phyloP scores from a whole-genome alignment of 2,113 vertebrate species.

The Nibea albiflora region DNA sequence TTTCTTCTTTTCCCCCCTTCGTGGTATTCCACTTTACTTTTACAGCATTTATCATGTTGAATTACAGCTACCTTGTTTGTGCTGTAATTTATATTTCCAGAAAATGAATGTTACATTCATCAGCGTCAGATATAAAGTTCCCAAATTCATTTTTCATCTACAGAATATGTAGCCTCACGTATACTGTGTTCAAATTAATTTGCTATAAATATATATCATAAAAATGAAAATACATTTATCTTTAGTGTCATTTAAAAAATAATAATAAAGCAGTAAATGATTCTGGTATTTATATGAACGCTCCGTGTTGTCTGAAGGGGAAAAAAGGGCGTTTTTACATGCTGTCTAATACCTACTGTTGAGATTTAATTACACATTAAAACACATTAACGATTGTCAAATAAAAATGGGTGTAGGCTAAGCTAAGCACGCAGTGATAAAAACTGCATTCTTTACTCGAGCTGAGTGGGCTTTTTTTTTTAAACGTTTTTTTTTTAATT shows the following conservation, averaged over 20 bases:
- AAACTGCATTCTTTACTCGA: slow-evolving; percentile 54
- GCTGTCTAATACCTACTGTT: slow-evolving; percentile 53
- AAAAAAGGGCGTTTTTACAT: slow-evolving; percentile 24
- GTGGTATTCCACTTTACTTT: slow-evolving; percentile 21
- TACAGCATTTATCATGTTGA: slow-evolving; percentile 11
- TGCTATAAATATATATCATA: not conserved
- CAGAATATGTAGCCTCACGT: not conserved
- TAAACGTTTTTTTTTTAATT: slow-evolving; percentile 52
- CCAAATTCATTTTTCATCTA: slow-evolving; percentile 1
- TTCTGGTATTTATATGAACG: slow-evolving; percentile 13
- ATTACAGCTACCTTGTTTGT: slow-evolving; percentile 28
- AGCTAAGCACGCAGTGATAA: slow-evolving; percentile 51
- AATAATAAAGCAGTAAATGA: not conserved
- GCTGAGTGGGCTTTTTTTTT: slow-evolving; percentile 56
- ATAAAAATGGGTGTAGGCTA: slow-evolving; percentile 65
- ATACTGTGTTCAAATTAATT: not conserved
- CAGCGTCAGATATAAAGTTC: slow-evolving; percentile 4
- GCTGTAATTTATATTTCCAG: slow-evolving; percentile 33
- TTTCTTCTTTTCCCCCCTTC: not conserved
- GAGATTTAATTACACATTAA: slow-evolving; percentile 70
- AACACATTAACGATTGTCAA: slow-evolving; percentile 66
- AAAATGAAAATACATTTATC: not conserved
- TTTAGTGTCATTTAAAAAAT: not conserved
- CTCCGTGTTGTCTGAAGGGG: slow-evolving; percentile 25
- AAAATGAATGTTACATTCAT: slow-evolving; percentile 11